phyloP scores from a whole-genome alignment of 1,140 invertebrate genomes.

The Eufriesea mexicana region DNA sequence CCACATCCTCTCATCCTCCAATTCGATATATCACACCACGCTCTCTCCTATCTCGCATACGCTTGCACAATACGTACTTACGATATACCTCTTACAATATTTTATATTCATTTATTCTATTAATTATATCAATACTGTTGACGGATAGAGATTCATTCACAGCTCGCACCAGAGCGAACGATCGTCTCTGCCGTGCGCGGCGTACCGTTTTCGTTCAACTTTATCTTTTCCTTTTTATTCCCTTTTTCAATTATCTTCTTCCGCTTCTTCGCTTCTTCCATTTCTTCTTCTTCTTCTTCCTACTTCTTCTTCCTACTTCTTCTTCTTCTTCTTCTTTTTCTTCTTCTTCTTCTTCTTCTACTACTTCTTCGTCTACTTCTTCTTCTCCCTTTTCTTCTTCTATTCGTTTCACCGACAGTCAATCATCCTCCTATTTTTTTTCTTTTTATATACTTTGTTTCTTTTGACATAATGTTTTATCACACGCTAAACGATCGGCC shows the following conservation, averaged over 20 bases:
- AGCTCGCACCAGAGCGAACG: constrained; percentile 77
- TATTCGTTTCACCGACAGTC: constrained; percentile 35
- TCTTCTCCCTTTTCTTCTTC: constrained; percentile 12
- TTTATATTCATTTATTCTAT: constrained; percentile 81
- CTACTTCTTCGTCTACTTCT: constrained; percentile 22
- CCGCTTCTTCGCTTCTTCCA: no score
- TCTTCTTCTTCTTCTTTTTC: constrained; percentile 11
- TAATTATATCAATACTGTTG: constrained; percentile 83
- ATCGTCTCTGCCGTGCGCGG: constrained; percentile 76
- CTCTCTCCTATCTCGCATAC: constrained; percentile 67
- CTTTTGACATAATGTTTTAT: constrained; percentile 64
- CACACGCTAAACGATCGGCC: constrained; percentile 63
- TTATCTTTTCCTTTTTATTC: constrained; percentile 26
- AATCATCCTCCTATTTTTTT: neutral
- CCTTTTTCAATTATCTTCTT: constrained; percentile 32
- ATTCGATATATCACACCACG: constrained; percentile 29
- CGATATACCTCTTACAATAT: constrained; percentile 80
- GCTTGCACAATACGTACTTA: constrained; percentile 80
- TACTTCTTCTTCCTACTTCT: neutral
- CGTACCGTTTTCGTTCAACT: constrained; percentile 59
- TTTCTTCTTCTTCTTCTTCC: constrained; percentile 11
- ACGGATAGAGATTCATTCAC: constrained; percentile 83
- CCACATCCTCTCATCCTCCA: constrained; percentile 34
- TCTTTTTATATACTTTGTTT: constrained; percentile 40
- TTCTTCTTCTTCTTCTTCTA: neutral